Base-by-base conservation (phyloP, 2,113 vertebrate genomes). In the Tenrec ecaudatus region DNA sequence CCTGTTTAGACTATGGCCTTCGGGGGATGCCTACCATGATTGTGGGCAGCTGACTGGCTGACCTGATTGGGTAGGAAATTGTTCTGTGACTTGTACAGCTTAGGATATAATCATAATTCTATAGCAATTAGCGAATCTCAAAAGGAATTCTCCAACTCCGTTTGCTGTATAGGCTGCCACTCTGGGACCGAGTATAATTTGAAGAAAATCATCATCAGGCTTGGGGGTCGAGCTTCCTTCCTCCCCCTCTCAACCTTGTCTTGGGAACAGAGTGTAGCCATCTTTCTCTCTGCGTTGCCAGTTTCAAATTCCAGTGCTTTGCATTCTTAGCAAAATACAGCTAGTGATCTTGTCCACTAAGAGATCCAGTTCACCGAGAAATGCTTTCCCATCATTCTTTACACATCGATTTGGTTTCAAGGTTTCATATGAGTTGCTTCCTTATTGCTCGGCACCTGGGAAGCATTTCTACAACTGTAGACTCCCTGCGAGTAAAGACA, bases 21-120 rank as follows among this genome's bases (percentile, higher is more conserved):
- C 77, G 89, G 47, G 8, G 33, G 36, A 92, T 93, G 93, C 80
- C 7, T 0, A 25, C 0, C 11, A 12, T 90, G 66, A 91, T 62
- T 95, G 88, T 57, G 88, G 92, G 76, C 81, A 94, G 22, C 62
- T 93, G 33, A 14, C 29, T 91, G 60, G 22, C 66, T 89, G 71
- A 23, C 60, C 31, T 89, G 33, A 69, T 47, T 84, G 82, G 60
- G 57, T 71, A 82, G 68, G 90, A 95, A 80, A 43, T 94, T 92
- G 66, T 62, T 93, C 76, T 68, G 40, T 85, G 91, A 95, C 76
- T 90, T 80, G 53, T 43, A 43, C 82, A 75, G 62, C 57, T 91
- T 94, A 91, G 90, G 88, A 93, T 92, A 92, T 86, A 91, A 88
- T 89, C 43, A 43, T 29, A 73, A 90, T 78, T 91, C 33, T 94